phyloP scores from a whole-genome alignment of 2,797 vertebrate genomes.

The Sarcoramphus papa region DNA sequence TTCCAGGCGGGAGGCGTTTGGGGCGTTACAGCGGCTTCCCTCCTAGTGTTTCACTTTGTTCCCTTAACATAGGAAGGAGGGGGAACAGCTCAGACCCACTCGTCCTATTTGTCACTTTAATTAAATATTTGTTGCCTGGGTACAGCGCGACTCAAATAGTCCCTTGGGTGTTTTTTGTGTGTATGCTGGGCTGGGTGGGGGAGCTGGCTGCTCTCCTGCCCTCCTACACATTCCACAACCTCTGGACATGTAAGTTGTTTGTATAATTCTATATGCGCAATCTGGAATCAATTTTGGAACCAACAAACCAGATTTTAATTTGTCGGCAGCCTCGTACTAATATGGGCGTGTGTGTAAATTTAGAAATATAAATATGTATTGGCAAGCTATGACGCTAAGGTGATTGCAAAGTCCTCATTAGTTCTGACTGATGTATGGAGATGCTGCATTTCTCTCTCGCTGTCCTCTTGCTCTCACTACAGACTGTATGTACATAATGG shows the following conservation, averaged over 20 bases:
- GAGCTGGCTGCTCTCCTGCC: neutral
- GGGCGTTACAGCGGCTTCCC: neutral
- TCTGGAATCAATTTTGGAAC: neutral
- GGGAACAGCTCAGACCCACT: neutral
- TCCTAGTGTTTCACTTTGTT: neutral
- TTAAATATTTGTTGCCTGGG: neutral
- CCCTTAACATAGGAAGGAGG: neutral
- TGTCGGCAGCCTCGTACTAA: neutral
- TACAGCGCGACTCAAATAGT: neutral
- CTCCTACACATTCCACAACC: neutral
- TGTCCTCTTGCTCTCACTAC: neutral
- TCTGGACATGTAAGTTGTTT: neutral
- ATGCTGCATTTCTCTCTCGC: neutral
- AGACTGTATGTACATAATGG: fast-evolving
- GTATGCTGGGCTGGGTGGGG: neutral
- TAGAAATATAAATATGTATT: neutral
- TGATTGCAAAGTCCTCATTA: neutral
- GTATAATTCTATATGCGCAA: neutral
- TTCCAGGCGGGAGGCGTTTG: neutral
- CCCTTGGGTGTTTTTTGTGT: neutral
- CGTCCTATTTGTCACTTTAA: neutral
- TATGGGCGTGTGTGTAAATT: neutral
- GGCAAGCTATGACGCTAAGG: neutral
- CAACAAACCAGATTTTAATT: neutral
- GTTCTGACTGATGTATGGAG: neutral